phyloP scores from a whole-genome alignment of 2,888 invertebrate species.

The Polylopha cassiicola region DNA sequence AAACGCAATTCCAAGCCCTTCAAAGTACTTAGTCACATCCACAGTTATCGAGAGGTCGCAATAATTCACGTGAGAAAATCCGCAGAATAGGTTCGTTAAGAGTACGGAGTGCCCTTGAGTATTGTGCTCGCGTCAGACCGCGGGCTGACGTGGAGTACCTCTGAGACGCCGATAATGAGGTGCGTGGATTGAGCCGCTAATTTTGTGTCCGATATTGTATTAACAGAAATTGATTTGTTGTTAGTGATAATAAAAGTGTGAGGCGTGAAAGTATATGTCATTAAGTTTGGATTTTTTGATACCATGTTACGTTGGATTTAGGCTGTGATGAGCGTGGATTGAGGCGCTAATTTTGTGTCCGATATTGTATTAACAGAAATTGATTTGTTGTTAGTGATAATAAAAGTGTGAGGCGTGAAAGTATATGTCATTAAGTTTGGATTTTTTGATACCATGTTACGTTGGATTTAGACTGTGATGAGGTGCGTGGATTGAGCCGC shows the following conservation, averaged over 20 bases:
- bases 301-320: too few relatives aligned
- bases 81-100: constrained; percentile 74
- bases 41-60: constrained; percentile 37
- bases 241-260: too few relatives aligned
- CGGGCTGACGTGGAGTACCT: constrained; percentile 50
- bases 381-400: too few relatives aligned
- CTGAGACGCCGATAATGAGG: constrained; percentile 49
- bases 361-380: too few relatives aligned
- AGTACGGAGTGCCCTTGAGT: constrained; percentile 58
- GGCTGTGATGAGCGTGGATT: constrained; percentile 35
- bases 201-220: constrained; percentile 12
- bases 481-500: constrained; percentile 24
- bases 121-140: constrained; percentile 61
- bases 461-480: too few relatives aligned
- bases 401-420: too few relatives aligned
- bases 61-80: constrained; percentile 70
- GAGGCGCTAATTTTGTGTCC: constrained; percentile 17
- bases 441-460: too few relatives aligned
- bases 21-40: constrained; percentile 24
- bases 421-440: too few relatives aligned
- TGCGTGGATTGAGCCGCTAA: constrained; percentile 17
- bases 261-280: too few relatives aligned
- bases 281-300: too few relatives aligned
- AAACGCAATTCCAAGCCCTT: constrained; percentile 20
- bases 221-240: too few relatives aligned